Percentiles rank a stretch among this genome's conserved stretches.
These are phyloP conservation scores for Melanargia galathea DNA, from an alignment of 2,888 invertebrate species.

Conservation along the genomic window DNA sequence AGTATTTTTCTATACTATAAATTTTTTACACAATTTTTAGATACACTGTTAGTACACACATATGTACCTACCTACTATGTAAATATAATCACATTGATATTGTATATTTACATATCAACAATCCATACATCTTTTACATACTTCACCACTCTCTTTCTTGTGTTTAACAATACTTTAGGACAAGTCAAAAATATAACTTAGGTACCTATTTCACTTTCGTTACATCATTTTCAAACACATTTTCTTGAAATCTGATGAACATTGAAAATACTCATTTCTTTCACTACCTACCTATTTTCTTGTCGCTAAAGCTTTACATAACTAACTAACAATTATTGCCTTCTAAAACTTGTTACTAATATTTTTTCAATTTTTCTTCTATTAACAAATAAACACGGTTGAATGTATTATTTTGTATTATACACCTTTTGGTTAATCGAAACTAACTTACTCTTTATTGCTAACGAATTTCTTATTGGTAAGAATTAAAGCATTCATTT, in stretches of 20 bases:
- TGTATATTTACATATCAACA: not conserved
- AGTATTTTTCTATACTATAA: not conserved
- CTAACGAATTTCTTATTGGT: not conserved
- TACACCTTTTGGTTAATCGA: constrained; percentile 38
- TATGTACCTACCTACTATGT: constrained; percentile 5
- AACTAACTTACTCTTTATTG: constrained; percentile 15
- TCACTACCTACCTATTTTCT: constrained; percentile 25
- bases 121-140: not conserved
- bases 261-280: constrained; percentile 20
- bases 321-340: constrained; percentile 31
- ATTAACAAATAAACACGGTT: constrained; percentile 19
- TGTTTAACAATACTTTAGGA: not conserved
- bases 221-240: constrained; percentile 12
- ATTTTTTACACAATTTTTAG: not conserved
- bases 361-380: constrained; percentile 27
- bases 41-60: not conserved
- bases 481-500: constrained; percentile 9
- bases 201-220: not conserved
- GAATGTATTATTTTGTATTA: constrained; percentile 42
- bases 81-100: not conserved
- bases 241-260: constrained; percentile 2
- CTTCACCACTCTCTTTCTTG: not conserved
- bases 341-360: constrained; percentile 34
- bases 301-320: constrained; percentile 37
- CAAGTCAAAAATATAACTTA: not conserved